Evolutionary conservation across 1,140 invertebrate genomes (phyloP).

Genomic region (Drosophila busckii): DNA sequence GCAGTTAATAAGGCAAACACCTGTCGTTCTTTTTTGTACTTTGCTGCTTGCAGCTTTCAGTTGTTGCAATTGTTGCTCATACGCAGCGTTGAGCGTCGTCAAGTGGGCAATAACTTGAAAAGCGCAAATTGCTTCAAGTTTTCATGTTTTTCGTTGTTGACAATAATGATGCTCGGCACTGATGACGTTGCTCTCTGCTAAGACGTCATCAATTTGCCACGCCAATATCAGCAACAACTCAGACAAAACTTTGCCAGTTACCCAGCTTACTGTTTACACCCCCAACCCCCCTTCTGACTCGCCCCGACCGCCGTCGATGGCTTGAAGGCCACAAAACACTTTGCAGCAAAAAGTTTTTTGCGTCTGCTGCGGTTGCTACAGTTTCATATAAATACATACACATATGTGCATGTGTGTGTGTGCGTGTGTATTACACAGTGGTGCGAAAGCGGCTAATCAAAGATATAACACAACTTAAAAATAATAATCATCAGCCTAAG

Average conservation of each 20-base stretch:
- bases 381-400: no score
- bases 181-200: slow-evolving; percentile 26
- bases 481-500: no score
- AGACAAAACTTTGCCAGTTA: not conserved
- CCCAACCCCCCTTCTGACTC: not conserved
- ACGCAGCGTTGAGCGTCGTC: slow-evolving; percentile 40
- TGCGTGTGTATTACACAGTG: slow-evolving; percentile 39
- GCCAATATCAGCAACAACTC: not conserved
- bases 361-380: slow-evolving; percentile 6
- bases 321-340: slow-evolving; percentile 58
- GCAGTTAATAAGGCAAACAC: slow-evolving; percentile 69
- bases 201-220: slow-evolving; percentile 58
- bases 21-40: slow-evolving; percentile 57
- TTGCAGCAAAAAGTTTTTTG: slow-evolving; percentile 54
- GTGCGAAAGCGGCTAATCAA: no score
- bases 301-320: not conserved
- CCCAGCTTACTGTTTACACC: not conserved
- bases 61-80: slow-evolving; percentile 31
- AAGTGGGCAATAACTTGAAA: slow-evolving; percentile 29
- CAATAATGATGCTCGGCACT: slow-evolving; percentile 2
- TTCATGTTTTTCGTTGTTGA: slow-evolving; percentile 22
- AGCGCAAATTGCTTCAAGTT: slow-evolving; percentile 32
- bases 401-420: slow-evolving; percentile 1
- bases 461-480: no score
- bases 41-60: no score